Percentiles rank a stretch among this genome's conserved stretches.
Conservation (phyloP, 2,113 vertebrate species). For the Myanophis thanlyinensis region DNA sequence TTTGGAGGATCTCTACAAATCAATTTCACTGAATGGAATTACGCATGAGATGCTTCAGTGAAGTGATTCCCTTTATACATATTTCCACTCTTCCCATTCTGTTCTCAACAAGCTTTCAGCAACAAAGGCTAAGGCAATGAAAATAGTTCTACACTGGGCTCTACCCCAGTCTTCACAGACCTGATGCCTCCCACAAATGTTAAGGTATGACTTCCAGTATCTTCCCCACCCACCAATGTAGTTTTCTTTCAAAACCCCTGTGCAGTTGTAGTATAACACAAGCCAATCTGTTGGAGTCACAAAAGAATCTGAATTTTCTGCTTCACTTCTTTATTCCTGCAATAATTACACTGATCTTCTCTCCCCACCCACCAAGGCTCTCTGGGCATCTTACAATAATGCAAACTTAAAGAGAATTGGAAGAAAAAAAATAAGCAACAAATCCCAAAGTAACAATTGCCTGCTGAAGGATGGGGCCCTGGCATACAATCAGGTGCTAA, state of each 20-base stretch:
- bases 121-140: conserved; percentile 43
- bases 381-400: background rate
- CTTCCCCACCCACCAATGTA: background rate
- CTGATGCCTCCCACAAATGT: background rate
- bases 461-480: background rate
- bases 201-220: background rate
- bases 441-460: background rate
- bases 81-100: conserved; percentile 58
- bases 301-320: background rate
- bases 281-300: background rate
- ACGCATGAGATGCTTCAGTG: conserved; percentile 43
- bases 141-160: conserved; percentile 32
- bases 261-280: background rate
- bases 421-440: background rate
- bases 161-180: background rate
- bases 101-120: conserved; percentile 54
- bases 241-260: background rate
- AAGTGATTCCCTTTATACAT: conserved; percentile 63
- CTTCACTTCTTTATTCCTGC: background rate
- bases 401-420: background rate
- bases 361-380: background rate
- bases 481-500: background rate
- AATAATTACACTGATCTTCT: background rate
- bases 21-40: conserved; percentile 54
- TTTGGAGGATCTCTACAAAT: conserved; percentile 65